Base-by-base conservation (phyloP, 2,797 vertebrate genomes). In the Molossus alvarezi region DNA sequence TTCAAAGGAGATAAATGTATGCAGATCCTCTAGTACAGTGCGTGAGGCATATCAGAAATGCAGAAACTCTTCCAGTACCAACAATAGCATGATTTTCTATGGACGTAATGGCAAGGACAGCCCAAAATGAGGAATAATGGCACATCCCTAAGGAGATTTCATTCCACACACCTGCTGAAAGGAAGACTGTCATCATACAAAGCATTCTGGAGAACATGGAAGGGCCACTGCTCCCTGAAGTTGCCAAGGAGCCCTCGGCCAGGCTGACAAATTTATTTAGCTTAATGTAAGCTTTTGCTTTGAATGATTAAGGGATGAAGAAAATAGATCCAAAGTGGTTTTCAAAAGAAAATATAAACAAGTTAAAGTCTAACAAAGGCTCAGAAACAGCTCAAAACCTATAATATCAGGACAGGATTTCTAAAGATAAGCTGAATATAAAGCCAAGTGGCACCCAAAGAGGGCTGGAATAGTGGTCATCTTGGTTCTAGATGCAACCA, bases 311-410 rank as follows among this genome's bases (percentile, higher is more conserved):
- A 91, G 84, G 37, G 18, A 88, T 71, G 25, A 88, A 86, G 45
- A 90, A 96, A 88, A 53, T 2, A 62, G 55, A 91, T 95, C 29
- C 37, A 76, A 69, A 81, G 62, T 85, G n/a, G 37, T 83, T 91
- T 94, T 96, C 53, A 60, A 95, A 93, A 94, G 37, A 96, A 92
- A 88, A 86, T 6, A 41, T 23, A 93, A 41, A 89, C 37, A 82
- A 85, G 29, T 67, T 73, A 67, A 90, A 67, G 29, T 48, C 58
- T 76, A 89, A 67, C 13, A 93, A 94, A 88, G 55, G 41, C 45
- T 96, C 51, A 75, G 48, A 90, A 91, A 90, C 18, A 48, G 25
- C 8, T 65, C 45, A 77, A 76, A 20, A 62, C 15, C 75, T 91
- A 0, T 55, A 77, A 67, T 69, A 60, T 6, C 33, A 45, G 45